phyloP scores from a whole-genome alignment of 2,113 vertebrate genomes.

The Sylvilagus bachmani region DNA sequence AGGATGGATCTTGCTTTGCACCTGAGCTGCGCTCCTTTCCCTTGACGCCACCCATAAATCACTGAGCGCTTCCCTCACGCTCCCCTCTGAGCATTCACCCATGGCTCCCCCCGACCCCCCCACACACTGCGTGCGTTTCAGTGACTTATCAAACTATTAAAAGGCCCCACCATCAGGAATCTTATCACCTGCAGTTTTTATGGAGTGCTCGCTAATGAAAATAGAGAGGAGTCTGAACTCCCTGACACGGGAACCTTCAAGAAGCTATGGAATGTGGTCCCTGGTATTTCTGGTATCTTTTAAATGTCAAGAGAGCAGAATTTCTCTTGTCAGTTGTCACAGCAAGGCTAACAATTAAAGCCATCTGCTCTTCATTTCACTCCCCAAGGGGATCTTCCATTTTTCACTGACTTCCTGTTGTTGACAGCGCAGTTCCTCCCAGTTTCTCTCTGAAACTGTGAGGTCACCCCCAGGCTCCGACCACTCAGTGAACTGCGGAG shows the following conservation, averaged over 20 bases:
- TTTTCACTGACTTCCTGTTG: conserved; percentile 92
- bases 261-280: conserved; percentile 88
- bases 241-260: conserved; percentile 87
- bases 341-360: conserved; percentile 89
- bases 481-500: not conserved
- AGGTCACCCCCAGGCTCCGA: conserved; percentile 58
- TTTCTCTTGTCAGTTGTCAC: conserved; percentile 91
- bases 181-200: conserved; percentile 86
- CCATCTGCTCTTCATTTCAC: conserved; percentile 89
- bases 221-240: conserved; percentile 82
- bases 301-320: conserved; percentile 90
- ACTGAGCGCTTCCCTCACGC: not conserved
- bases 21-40: not conserved
- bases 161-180: conserved; percentile 77
- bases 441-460: conserved; percentile 87
- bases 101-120: conserved; percentile 74
- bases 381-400: conserved; percentile 87
- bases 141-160: conserved; percentile 77
- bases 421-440: conserved; percentile 93
- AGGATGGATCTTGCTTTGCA: not conserved
- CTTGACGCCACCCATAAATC: not conserved
- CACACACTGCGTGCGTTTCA: conserved; percentile 48
- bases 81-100: conserved; percentile 53
- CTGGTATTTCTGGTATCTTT: conserved; percentile 91
- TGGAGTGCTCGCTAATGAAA: conserved; percentile 85